Evolutionary conservation across 2,888 invertebrate species (phyloP), one percentile per base, ranked within the genome.

Genomic region (Chrysolina oricalcia): DNA sequence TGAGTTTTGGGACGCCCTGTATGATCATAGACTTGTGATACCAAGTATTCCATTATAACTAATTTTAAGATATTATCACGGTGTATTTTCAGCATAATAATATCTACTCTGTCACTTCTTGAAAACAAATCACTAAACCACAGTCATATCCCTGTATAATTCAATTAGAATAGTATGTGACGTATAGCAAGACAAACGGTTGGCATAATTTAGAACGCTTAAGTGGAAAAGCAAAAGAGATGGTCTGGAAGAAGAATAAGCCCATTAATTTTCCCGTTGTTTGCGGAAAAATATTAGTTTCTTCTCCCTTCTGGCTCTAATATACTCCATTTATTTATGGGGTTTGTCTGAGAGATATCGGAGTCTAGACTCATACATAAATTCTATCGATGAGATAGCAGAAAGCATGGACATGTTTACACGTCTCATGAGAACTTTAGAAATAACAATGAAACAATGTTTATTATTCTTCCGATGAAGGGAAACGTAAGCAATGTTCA

Each of bases 291-390:
- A 59, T 59, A 59, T 59, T 59, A 59, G 59, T 27, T 35, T 59
- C 59, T 59, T 59, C 15, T 27, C 59, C 35, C 10, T 59, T n/a
- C 59, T n/a, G 8, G 15, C 59, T 59, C 27, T 35, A 27, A 35
- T 59, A 59, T 59, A 59, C 59, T n/a, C 27, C 27, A 13, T 19
- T 59, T 43, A 69, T 69, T 69, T 69, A 70, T 70, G 50, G 59
- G 40, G 23, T 70, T 70, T 17, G 69, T 59, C 43, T 23, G 62
- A 27, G 35, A 59, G 48, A 56, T 11, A 9, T 17, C 59, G 43
- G 40, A 53, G 69, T 59, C 69, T 70, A 59, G 69, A 70, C 69
- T 41, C 56, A 21, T 69, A 59, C 23, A 69, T 69, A 70, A 59
- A 35, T 59, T 23, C 35, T 35, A 59, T 59, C 59, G 27, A 35